Conservation (phyloP, 2,113 vertebrate species). For the Benthochromis sp. region DNA sequence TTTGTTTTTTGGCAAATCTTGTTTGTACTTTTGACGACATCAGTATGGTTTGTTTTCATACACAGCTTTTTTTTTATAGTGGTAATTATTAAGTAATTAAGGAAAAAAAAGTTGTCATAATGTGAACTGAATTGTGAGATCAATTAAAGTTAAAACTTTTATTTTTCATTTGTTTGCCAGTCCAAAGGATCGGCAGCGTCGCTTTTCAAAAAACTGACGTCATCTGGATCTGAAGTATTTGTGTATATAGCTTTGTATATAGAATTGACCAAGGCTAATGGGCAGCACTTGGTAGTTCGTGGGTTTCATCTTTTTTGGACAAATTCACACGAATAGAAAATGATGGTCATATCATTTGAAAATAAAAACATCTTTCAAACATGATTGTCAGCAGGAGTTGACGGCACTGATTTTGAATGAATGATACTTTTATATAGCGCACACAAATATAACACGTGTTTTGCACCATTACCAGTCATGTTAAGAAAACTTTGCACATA, state of each 20-base stretch:
- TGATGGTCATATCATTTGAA: constrained; percentile 26
- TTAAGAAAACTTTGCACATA: background rate
- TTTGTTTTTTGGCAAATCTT: background rate
- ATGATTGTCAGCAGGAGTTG: background rate
- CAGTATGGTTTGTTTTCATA: constrained; percentile 11
- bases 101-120: constrained; percentile 5
- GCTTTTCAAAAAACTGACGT: constrained; percentile 13
- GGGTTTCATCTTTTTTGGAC: constrained; percentile 29
- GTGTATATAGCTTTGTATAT: constrained; percentile 66
- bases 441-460: background rate
- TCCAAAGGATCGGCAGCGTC: constrained; percentile 50
- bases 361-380: constrained; percentile 48
- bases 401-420: background rate
- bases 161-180: constrained; percentile 42
- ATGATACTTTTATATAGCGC: background rate
- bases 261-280: constrained; percentile 32
- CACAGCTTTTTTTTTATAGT: constrained; percentile 1
- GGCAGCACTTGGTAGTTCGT: constrained; percentile 31
- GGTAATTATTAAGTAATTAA: background rate
- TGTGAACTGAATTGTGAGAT: constrained; percentile 37
- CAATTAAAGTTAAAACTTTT: constrained; percentile 57
- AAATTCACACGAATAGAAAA: constrained; percentile 22
- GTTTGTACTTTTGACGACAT: constrained; percentile 31
- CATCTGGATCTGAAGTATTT: constrained; percentile 14
- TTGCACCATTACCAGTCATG: background rate